A percentile compares a stretch with the other conserved stretches of the same genome.
phyloP scores from a whole-genome alignment of 2,113 vertebrate genomes.

The Brienomyrus brachyistius region DNA sequence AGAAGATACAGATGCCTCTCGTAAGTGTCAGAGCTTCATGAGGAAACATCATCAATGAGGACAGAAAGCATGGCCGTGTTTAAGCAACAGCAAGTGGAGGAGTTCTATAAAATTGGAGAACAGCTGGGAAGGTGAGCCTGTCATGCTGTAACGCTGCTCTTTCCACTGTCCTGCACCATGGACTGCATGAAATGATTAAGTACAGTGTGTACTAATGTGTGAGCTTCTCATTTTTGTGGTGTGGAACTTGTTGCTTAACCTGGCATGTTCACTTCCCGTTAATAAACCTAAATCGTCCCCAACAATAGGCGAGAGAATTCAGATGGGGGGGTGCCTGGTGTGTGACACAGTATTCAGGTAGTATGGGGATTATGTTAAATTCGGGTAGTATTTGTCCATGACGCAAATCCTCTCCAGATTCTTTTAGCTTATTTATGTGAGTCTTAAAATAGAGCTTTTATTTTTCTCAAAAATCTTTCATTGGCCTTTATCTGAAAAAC shows the following conservation, averaged over 20 bases:
- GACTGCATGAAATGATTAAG: neutral
- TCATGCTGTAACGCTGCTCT: neutral
- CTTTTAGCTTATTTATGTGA: conserved; percentile 8
- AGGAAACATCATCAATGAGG: conserved; percentile 66
- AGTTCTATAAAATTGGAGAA: conserved; percentile 81
- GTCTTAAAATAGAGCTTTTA: conserved; percentile 1
- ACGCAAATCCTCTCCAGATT: neutral
- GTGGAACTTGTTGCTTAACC: neutral
- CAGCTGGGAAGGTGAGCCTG: conserved; percentile 81
- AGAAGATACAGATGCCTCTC: neutral
- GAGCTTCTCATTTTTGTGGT: conserved; percentile 1
- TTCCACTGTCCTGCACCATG: neutral
- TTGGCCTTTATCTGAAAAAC: conserved; percentile 12
- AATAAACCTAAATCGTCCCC: neutral
- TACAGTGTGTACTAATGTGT: neutral
- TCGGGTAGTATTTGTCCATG: neutral
- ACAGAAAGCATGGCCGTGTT: conserved; percentile 80
- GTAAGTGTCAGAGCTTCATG: conserved; percentile 22
- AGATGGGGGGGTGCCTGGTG: neutral
- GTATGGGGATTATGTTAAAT: neutral
- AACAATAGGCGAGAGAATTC: neutral
- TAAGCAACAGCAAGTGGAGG: conserved; percentile 89
- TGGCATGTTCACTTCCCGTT: neutral
- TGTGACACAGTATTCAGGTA: neutral
- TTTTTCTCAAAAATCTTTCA: conserved; percentile 5